Evolutionary conservation across 2,888 invertebrate genomes (phyloP).

Genomic region (Rotaria socialis): DNA sequence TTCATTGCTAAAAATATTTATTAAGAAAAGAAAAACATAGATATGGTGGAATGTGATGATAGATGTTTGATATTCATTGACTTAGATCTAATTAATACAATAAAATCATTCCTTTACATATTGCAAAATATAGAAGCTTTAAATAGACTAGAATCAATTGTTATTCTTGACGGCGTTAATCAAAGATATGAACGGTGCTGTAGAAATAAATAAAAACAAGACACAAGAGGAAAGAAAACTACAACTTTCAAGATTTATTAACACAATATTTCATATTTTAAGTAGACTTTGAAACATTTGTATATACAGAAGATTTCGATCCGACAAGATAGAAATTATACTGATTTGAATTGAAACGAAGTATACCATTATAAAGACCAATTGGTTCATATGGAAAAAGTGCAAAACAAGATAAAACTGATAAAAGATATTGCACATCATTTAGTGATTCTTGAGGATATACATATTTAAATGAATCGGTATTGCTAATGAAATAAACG

Average conservation of each 20-base stretch:
- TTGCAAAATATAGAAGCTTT: too few species aligned
- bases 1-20: not conserved
- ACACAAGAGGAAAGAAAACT: too few species aligned
- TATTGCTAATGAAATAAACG: not conserved
- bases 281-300: not conserved
- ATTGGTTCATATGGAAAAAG: not conserved
- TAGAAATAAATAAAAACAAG: not conserved
- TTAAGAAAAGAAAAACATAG: not conserved
- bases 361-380: slow-evolving; percentile 4
- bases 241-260: not conserved
- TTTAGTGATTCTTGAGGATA: not conserved
- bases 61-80: too few species aligned
- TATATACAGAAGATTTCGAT: not conserved
- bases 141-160: too few species aligned
- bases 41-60: too few species aligned
- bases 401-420: not conserved
- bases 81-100: too few species aligned
- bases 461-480: not conserved
- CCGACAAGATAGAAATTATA: not conserved
- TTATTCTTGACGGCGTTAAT: not conserved
- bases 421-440: not conserved
- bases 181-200: not conserved
- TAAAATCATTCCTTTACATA: too few species aligned
- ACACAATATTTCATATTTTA: too few species aligned
- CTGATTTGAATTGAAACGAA: slow-evolving; percentile 11